Evolutionary conservation across 1,140 invertebrate genomes (phyloP).

Genomic region (Lepidurus packardi): DNA sequence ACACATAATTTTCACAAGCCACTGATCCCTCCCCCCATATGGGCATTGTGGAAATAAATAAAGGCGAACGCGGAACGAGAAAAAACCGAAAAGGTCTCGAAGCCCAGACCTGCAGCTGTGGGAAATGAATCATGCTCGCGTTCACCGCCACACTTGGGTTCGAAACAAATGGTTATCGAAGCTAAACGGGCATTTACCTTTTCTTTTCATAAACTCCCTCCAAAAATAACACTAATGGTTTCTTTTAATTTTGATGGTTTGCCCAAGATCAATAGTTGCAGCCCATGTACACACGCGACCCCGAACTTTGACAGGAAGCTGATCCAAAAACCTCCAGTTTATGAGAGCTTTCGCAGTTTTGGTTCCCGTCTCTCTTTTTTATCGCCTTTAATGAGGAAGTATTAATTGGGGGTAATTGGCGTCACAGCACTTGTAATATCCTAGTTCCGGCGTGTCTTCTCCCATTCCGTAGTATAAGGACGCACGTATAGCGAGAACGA

Average conservation of each 20-base stretch:
- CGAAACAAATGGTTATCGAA: too few species aligned
- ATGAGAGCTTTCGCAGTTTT: background rate
- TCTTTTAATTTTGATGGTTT: too few species aligned
- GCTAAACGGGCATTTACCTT: too few species aligned
- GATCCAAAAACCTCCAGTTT: background rate
- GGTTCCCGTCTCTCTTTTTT: background rate
- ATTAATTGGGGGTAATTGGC: background rate
- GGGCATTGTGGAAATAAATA: too few species aligned
- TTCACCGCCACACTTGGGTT: background rate
- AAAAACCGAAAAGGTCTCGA: background rate
- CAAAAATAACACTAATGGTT: too few species aligned
- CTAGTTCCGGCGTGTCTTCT: constrained; percentile 8
- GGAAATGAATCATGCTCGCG: constrained; percentile 6
- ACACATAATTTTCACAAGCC: too few species aligned
- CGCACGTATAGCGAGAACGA: background rate
- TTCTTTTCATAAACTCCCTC: too few species aligned
- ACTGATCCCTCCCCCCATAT: too few species aligned
- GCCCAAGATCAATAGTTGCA: too few species aligned
- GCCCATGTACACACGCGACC: too few species aligned
- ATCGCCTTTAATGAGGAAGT: background rate
- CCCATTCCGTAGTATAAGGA: constrained; percentile 1
- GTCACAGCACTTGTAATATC: constrained; percentile 3
- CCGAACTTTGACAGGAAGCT: background rate
- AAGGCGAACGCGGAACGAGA: background rate
- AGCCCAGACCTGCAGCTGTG: constrained; percentile 4